Conservation (phyloP, 2,797 vertebrate species). For the Psittacula echo region DNA sequence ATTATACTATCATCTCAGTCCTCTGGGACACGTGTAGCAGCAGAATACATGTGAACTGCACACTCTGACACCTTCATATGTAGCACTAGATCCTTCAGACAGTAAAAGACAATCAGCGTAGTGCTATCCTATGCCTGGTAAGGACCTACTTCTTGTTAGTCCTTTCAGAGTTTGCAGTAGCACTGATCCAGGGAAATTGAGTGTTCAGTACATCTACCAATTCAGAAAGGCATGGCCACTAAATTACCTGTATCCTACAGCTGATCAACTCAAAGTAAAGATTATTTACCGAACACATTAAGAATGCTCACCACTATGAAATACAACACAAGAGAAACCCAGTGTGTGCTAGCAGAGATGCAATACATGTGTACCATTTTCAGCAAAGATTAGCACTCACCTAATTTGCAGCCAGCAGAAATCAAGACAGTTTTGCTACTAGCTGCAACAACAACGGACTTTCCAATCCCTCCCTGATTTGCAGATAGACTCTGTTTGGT, state of each 20-base stretch:
- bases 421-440: not conserved
- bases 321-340: not conserved
- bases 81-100: not conserved
- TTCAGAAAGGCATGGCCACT: not conserved
- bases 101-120: not conserved
- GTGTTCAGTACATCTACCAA: not conserved
- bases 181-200: not conserved
- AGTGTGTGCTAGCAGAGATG: not conserved
- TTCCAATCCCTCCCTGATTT: not conserved
- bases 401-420: not conserved
- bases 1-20: not conserved
- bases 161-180: not conserved
- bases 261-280: not conserved
- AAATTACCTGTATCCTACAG: not conserved
- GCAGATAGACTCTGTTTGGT: not conserved
- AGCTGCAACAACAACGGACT: not conserved
- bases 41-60: not conserved
- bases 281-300: not conserved
- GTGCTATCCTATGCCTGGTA: not conserved
- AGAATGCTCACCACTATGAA: not conserved
- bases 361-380: not conserved
- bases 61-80: not conserved
- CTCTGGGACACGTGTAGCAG: not conserved
- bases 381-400: not conserved
- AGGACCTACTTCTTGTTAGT: not conserved